These are phyloP conservation scores for Arvicanthis niloticus DNA, from an alignment of 2,113 vertebrate genomes.

Conservation along the genomic window DNA sequence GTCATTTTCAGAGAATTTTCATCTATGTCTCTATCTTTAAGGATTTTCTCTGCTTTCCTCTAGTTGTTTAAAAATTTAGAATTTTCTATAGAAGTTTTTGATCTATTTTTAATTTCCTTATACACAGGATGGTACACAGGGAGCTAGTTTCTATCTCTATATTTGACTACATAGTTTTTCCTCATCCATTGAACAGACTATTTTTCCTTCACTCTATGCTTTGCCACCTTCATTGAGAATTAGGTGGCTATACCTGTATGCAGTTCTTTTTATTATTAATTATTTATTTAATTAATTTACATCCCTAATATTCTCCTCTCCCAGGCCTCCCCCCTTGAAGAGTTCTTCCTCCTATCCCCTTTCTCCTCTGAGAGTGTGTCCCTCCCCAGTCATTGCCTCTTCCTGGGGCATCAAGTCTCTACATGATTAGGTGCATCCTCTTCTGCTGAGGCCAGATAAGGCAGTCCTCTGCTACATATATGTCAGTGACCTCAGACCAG, in stretches of 20 bases:
- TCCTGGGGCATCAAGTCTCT: no score
- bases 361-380: no score
- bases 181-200: neutral
- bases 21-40: neutral
- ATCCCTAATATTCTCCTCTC: no score
- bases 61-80: neutral
- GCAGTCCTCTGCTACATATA: no score
- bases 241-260: neutral
- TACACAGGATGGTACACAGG: neutral
- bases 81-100: neutral
- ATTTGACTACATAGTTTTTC: neutral
- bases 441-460: no score
- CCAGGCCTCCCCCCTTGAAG: no score
- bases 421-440: no score
- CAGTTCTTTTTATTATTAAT: no score
- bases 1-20: neutral
- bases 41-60: neutral
- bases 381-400: no score
- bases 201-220: neutral
- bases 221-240: neutral
- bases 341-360: no score
- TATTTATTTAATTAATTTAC: no score
- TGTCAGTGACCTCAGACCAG: no score
- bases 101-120: neutral
- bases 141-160: neutral